phyloP scores from a whole-genome alignment of 2,797 vertebrate species.

The Trematomus bernacchii region DNA sequence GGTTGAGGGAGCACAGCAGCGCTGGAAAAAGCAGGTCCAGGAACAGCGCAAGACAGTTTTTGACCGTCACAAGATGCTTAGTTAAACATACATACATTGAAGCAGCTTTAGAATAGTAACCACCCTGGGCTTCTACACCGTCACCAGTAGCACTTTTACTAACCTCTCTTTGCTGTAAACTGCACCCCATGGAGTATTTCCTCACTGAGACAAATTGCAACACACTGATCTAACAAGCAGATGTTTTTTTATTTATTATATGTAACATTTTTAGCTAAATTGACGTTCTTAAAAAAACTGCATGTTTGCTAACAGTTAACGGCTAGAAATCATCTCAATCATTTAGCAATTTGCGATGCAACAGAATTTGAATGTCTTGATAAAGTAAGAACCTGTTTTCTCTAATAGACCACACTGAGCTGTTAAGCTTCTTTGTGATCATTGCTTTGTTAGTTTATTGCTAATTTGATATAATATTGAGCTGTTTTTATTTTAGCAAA shows the following conservation, averaged over 20 bases:
- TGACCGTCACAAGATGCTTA: conserved; percentile 97
- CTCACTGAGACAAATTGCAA: conserved; percentile 23
- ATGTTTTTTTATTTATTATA: conserved; percentile 11
- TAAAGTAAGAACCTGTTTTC: conserved; percentile 1
- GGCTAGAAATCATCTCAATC: conserved; percentile 7
- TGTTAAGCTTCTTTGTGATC: conserved; percentile 4
- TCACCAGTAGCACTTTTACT: conserved; percentile 53
- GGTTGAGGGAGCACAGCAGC: conserved; percentile 95
- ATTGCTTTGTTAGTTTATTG: not conserved
- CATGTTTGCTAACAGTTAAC: conserved; percentile 11
- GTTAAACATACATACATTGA: conserved; percentile 79
- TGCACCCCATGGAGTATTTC: conserved; percentile 5
- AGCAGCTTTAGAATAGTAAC: conserved; percentile 38
- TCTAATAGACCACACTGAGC: conserved; percentile 9
- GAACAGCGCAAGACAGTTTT: conserved; percentile 97
- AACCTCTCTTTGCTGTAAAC: conserved; percentile 33
- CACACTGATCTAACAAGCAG: conserved; percentile 17
- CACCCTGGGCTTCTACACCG: conserved; percentile 15
- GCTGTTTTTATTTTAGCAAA: conserved; percentile 11
- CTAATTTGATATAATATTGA: not conserved
- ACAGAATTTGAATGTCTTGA: conserved; percentile 35
- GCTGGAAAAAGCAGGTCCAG: conserved; percentile 98
- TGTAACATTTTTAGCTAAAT: not conserved
- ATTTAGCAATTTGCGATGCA: conserved; percentile 42
- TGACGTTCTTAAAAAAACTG: conserved; percentile 23